These are phyloP conservation scores for Pteruthius melanotis DNA, from an alignment of 2,113 vertebrate species.

Conservation along the genomic window DNA sequence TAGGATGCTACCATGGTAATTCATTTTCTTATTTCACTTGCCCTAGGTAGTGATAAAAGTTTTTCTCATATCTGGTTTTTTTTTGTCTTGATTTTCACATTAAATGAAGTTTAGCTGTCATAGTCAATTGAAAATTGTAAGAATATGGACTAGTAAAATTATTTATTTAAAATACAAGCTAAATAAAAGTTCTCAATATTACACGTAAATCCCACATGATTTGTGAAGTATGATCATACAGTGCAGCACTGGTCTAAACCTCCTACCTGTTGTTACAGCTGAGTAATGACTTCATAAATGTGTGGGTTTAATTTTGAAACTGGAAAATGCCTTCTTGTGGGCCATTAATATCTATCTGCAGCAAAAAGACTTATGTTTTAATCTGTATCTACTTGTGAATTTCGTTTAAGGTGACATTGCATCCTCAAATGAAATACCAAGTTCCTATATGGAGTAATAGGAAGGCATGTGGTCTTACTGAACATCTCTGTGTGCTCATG, in stretches of 20 bases:
- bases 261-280: constrained; percentile 39
- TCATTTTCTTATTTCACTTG: background rate
- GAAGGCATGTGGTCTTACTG: accelerated
- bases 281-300: constrained; percentile 34
- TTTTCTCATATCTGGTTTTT: background rate
- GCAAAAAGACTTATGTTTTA: background rate
- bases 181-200: background rate
- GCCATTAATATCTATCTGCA: background rate
- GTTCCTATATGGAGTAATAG: background rate
- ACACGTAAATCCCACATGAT: background rate
- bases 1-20: background rate
- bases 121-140: background rate
- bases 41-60: background rate
- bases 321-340: background rate
- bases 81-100: background rate
- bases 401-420: background rate
- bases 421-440: background rate
- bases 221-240: background rate
- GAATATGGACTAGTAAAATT: background rate
- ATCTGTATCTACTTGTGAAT: background rate
- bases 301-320: constrained; percentile 12
- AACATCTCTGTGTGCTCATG: background rate
- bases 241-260: background rate
- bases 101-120: background rate
- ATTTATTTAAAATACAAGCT: background rate